Conservation (phyloP, 2,888 invertebrate species). For the Margaritifera margaritifera region DNA sequence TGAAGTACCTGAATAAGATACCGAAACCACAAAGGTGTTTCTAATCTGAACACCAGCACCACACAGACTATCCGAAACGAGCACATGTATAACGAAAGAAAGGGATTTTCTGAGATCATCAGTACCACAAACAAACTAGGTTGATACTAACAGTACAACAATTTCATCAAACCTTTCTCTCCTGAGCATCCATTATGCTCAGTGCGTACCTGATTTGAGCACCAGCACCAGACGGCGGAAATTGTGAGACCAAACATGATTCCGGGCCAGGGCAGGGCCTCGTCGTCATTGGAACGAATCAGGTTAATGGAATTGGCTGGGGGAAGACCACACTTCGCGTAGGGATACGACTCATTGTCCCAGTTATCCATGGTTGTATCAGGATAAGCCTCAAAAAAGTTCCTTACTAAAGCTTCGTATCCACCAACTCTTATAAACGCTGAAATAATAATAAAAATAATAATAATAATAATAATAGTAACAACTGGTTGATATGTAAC, state of each 20-base stretch:
- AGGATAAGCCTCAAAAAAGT: slow-evolving; percentile 69
- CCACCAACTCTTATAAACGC: slow-evolving; percentile 74
- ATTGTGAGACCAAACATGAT: slow-evolving; percentile 71
- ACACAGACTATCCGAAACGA: too few species aligned
- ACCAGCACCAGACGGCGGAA: slow-evolving; percentile 72
- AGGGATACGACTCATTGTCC: slow-evolving; percentile 48
- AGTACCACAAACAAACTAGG: too few species aligned
- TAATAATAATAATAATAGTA: too few species aligned
- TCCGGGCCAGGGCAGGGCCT: slow-evolving; percentile 70
- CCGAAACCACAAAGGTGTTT: too few species aligned
- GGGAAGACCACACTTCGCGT: slow-evolving; percentile 66
- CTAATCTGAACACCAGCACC: too few species aligned
- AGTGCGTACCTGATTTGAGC: slow-evolving; percentile 69
- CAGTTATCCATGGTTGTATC: slow-evolving; percentile 56
- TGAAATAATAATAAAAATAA: slow-evolving; percentile 14
- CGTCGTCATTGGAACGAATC: slow-evolving; percentile 61
- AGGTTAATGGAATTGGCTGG: slow-evolving; percentile 64
- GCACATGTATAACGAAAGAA: too few species aligned
- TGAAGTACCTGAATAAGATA: too few species aligned
- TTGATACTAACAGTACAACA: too few species aligned
- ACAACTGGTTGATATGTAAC: too few species aligned
- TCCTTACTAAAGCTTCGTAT: slow-evolving; percentile 71
- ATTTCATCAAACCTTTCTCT: too few species aligned
- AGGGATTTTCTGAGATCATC: too few species aligned
- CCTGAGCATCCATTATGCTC: too few species aligned